phyloP scores from a whole-genome alignment of 2,888 invertebrate species.

The Drosophila dives region DNA sequence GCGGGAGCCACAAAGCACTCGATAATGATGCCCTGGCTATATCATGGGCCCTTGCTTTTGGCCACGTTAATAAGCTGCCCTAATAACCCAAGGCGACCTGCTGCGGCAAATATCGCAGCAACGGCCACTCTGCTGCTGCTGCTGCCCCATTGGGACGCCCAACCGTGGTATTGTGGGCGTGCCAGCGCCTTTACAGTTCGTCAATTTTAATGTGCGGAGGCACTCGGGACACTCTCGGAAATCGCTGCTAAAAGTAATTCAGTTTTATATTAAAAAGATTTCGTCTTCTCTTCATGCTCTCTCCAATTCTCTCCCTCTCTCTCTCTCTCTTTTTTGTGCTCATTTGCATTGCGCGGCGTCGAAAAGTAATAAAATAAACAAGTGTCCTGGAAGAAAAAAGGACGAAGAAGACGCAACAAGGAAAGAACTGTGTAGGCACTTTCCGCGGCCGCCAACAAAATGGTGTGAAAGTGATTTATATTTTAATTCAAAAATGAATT shows the following conservation, averaged over 20 bases:
- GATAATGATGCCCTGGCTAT: conserved; percentile 68
- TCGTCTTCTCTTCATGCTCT: conserved; percentile 15
- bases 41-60: conserved; percentile 43
- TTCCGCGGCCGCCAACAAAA: conserved; percentile 63
- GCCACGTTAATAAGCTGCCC: conserved; percentile 76
- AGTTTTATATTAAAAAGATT: conserved; percentile 80
- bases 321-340: conserved; percentile 17
- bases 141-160: conserved; percentile 12
- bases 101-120: conserved; percentile 53
- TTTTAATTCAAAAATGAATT: conserved; percentile 82
- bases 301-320: background rate
- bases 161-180: conserved; percentile 17
- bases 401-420: conserved; percentile 30
- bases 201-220: conserved; percentile 77
- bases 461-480: conserved; percentile 83
- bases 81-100: conserved; percentile 75
- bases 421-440: conserved; percentile 10
- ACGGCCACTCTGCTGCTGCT: background rate
- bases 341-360: conserved; percentile 70
- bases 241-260: conserved; percentile 79
- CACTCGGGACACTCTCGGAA: conserved; percentile 67
- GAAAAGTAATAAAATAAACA: conserved; percentile 79
- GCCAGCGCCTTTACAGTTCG: conserved; percentile 78
- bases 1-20: conserved; percentile 71
- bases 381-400: conserved; percentile 67